These are phyloP conservation scores for Peromyscus maniculatus DNA, from an alignment of 2,113 vertebrate species.

Conservation along the genomic window DNA sequence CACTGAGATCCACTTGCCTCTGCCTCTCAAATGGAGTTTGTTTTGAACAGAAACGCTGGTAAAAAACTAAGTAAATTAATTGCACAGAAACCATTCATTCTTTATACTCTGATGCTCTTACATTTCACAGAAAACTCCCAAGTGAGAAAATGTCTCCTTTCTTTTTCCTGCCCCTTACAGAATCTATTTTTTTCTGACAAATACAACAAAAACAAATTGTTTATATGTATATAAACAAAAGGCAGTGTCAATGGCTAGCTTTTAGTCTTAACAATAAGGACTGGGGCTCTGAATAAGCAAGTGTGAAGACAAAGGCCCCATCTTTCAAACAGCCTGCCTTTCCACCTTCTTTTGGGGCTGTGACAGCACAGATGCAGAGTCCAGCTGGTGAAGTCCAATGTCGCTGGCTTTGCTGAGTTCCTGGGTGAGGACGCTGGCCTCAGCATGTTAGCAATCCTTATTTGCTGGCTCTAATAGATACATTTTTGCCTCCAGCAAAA, in stretches of 20 bases:
- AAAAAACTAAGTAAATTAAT: not conserved
- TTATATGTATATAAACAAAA: not conserved
- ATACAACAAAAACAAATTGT: no score
- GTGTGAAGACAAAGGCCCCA: not conserved
- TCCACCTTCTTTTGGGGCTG: not conserved
- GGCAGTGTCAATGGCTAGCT: not conserved
- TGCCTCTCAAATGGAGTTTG: no score
- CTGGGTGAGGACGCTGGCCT: slow-evolving; percentile 59
- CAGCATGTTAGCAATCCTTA: slow-evolving; percentile 70
- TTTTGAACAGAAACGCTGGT: not conserved
- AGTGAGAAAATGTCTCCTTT: not conserved
- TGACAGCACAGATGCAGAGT: not conserved
- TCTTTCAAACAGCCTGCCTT: not conserved
- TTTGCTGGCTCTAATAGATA: slow-evolving; percentile 77
- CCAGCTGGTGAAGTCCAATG: slow-evolving; percentile 24
- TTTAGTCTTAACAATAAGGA: not conserved
- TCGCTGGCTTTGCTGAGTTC: slow-evolving; percentile 42
- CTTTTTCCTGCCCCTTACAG: not conserved
- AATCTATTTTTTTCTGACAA: not conserved
- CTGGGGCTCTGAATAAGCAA: not conserved
- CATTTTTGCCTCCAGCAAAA: slow-evolving; percentile 80
- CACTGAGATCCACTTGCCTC: no score
- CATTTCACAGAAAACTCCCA: not conserved
- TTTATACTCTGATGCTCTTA: not conserved
- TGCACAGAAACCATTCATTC: not conserved